These are phyloP conservation scores for Peromyscus nudipes DNA, from an alignment of 2,797 vertebrate species.

Conservation along the genomic window DNA sequence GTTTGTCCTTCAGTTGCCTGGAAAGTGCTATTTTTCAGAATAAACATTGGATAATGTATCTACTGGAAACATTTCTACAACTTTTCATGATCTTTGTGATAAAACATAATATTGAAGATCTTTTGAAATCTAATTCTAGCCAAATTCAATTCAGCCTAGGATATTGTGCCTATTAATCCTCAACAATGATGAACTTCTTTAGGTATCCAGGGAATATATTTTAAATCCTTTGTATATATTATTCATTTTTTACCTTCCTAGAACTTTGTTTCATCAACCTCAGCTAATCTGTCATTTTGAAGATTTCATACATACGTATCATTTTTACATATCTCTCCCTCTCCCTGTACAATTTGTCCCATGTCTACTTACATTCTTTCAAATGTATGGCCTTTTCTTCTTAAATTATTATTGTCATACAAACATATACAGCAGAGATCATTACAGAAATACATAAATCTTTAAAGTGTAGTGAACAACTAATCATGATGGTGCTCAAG, in stretches of 20 bases:
- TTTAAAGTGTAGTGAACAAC: background rate
- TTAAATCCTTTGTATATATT: background rate
- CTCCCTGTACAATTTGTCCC: background rate
- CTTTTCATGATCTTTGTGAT: background rate
- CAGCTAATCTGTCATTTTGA: background rate
- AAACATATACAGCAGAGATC: background rate
- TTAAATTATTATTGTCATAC: background rate
- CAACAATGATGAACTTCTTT: background rate
- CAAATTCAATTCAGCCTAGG: background rate
- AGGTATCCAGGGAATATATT: background rate
- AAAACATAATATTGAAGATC: conserved; percentile 4
- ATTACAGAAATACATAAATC: background rate
- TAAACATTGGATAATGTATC: background rate
- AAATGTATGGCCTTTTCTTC: background rate
- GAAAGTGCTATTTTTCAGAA: conserved; percentile 19
- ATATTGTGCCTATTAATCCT: background rate
- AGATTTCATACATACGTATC: background rate
- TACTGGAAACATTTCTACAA: conserved; percentile 26
- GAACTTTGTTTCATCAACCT: background rate
- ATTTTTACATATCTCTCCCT: background rate
- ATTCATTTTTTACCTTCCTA: conserved; percentile 14
- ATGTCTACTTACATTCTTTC: background rate
- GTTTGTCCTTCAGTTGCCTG: background rate
- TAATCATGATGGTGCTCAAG: background rate
- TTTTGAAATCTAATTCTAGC: background rate